Evolutionary conservation across 2,888 invertebrate genomes (phyloP), one percentile per base, ranked within the genome.

Genomic region (Lasioglossum calceatum): DNA sequence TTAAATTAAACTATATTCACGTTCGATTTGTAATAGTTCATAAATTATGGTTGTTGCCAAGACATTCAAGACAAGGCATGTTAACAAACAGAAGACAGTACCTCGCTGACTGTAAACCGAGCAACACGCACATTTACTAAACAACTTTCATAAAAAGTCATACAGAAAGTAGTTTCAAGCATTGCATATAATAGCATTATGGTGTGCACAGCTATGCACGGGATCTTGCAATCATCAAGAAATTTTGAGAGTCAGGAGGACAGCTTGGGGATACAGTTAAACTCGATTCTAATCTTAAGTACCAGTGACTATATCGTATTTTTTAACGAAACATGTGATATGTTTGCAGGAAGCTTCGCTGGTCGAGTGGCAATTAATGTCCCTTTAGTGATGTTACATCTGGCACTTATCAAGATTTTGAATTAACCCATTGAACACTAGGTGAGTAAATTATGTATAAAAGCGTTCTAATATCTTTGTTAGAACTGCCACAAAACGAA

Each of bases 271-370:
- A 73, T 67, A 27, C 23, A 32, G 42, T 50, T 67, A 10, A 16
- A 54, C 16, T 12, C 10, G 16, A 67, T 73, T 39, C 39, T 58
- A 71, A 47, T 16, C n/a, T 77, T 50, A 84, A 47, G 7, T 7
- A 16, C 1, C 27, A 27, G 27, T 32, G 32, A 32, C n/a, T 10
- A 23, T 2, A 36, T 71, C 42, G 0, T 10, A 39, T 23, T 36
- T 67, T 39, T 14, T 79, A 27, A 79, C 7, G 32, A 14, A 27
- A 82, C 23, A 2, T 39, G 3, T 75, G 67, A 47, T 87, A 23
- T 87, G 83, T 61, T 87, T 81, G 61, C 87, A 87, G 87, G 87
- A 67, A 87, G 80, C 50, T 80, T 86, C 64, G 77, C 87, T 67
- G 72, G 58, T 67, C 77, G 67, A 74, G 47, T 76, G 47, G 78